phyloP scores from a whole-genome alignment of 2,797 vertebrate genomes.

The Trachops cirrhosus region DNA sequence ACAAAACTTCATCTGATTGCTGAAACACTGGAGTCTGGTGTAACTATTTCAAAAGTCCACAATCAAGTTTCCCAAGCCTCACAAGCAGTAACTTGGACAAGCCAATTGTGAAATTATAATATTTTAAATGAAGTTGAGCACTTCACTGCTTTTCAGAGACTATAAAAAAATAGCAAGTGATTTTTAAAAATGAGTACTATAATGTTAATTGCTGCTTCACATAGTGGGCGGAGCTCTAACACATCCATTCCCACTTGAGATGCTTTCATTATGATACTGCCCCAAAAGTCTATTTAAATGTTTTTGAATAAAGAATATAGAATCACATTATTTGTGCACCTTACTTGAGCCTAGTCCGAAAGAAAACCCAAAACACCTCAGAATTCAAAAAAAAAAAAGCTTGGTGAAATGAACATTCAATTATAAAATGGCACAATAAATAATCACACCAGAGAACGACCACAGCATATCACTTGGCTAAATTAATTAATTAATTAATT shows the following conservation, averaged over 20 bases:
- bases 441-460: neutral
- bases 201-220: neutral
- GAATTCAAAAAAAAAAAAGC: conserved; percentile 11
- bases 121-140: neutral
- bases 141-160: neutral
- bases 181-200: neutral
- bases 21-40: neutral
- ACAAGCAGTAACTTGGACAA: neutral
- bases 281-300: conserved; percentile 28
- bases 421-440: conserved; percentile 17
- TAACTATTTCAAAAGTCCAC: conserved; percentile 3
- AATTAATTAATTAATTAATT: neutral
- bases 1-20: conserved; percentile 14
- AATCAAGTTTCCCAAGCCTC: neutral
- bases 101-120: conserved; percentile 38
- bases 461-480: neutral
- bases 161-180: neutral
- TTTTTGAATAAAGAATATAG: neutral
- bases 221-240: neutral
- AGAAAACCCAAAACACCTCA: neutral
- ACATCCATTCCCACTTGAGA: neutral
- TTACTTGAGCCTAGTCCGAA: neutral
- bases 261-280: neutral
- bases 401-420: neutral
- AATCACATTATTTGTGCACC: neutral